Percentiles rank a stretch among this genome's conserved stretches.
Evolutionary conservation across 2,113 vertebrate genomes (phyloP).

Genomic region (Bos indicus): DNA sequence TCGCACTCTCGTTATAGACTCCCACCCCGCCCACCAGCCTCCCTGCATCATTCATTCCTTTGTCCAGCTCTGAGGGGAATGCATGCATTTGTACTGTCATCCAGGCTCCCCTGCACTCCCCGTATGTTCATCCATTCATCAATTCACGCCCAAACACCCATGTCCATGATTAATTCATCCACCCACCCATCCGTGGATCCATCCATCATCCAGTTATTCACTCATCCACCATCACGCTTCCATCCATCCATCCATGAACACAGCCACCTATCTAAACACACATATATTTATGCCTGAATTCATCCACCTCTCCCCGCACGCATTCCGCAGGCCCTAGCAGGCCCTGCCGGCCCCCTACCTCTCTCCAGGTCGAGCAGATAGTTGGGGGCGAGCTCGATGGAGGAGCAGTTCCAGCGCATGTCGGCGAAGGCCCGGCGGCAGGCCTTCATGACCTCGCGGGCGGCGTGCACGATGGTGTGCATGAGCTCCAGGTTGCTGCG

Average conservation of each 20-base stretch:
- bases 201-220: not conserved
- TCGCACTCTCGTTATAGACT: not conserved
- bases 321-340: not conserved
- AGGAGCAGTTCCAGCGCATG: slow-evolving; percentile 99
- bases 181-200: not conserved
- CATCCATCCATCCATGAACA: not conserved
- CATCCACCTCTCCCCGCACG: not conserved
- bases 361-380: slow-evolving; percentile 95
- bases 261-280: slow-evolving; percentile 5
- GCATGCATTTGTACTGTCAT: not conserved
- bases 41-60: not conserved
- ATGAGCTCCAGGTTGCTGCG: slow-evolving; percentile 98
- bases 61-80: not conserved
- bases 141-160: not conserved
- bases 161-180: not conserved
- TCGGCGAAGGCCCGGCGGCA: slow-evolving; percentile 95
- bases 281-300: not conserved
- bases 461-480: slow-evolving; percentile 94
- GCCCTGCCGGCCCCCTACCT: slow-evolving; percentile 81
- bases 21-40: not conserved
- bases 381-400: slow-evolving; percentile 91
- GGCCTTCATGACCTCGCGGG: slow-evolving; percentile 93
- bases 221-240: not conserved
- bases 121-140: not conserved
- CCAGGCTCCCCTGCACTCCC: not conserved